Evolutionary conservation across 2,797 vertebrate genomes (phyloP).

Genomic region (Phoebastria nigripes): DNA sequence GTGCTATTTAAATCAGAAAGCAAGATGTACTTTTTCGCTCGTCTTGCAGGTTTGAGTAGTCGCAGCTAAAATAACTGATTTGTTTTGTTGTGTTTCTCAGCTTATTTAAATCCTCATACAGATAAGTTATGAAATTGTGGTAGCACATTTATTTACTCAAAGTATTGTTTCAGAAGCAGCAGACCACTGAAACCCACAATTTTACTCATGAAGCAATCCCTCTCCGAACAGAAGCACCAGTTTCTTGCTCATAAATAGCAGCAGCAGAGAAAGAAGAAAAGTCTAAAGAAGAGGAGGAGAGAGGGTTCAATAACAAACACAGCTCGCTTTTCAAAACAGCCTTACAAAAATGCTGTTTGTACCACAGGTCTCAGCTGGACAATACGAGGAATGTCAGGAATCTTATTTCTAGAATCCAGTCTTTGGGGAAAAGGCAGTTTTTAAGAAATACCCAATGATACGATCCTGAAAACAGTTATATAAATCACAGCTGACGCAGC

Average conservation of each 20-base stretch:
- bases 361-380: conserved; percentile 35
- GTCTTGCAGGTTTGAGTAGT: not conserved
- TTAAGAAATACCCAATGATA: not conserved
- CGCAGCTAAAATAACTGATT: not conserved
- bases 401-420: not conserved
- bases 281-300: not conserved
- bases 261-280: not conserved
- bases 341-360: conserved; percentile 26
- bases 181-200: not conserved
- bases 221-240: not conserved
- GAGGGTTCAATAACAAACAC: not conserved
- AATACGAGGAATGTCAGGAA: conserved; percentile 43
- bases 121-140: conserved; percentile 43
- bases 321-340: not conserved
- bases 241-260: conserved; percentile 1
- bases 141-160: conserved; percentile 1
- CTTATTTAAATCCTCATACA: conserved; percentile 24
- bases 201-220: not conserved
- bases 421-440: not conserved
- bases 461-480: not conserved
- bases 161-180: conserved; percentile 10
- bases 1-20: not conserved
- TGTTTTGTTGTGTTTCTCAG: conserved; percentile 19
- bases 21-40: not conserved
- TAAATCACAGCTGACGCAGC: not conserved